Percentiles rank a stretch among this genome's conserved stretches.
phyloP scores from a whole-genome alignment of 2,113 vertebrate species.

The Maccullochella peelii region DNA sequence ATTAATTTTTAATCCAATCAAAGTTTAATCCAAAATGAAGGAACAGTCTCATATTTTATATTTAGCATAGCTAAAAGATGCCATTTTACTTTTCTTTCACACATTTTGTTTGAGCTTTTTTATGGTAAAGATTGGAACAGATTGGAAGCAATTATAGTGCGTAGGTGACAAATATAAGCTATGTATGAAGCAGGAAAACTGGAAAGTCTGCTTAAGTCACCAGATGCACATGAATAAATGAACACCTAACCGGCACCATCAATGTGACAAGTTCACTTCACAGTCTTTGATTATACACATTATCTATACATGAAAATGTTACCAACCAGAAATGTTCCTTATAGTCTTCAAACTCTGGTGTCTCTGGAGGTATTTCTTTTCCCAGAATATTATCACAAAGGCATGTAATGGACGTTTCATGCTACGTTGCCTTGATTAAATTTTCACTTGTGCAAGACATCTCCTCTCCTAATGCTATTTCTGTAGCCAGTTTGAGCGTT shows the following conservation, averaged over 20 bases:
- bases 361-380: conserved; percentile 17
- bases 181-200: neutral
- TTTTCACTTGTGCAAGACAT: conserved; percentile 48
- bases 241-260: neutral
- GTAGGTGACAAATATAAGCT: neutral
- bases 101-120: neutral
- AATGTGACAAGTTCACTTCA: neutral
- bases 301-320: neutral
- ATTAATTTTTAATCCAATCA: conserved; percentile 66
- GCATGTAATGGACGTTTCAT: conserved; percentile 54
- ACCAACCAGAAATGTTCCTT: neutral
- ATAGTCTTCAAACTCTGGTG: neutral
- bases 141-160: neutral
- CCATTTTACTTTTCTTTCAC: conserved; percentile 12
- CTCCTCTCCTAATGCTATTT: conserved; percentile 38
- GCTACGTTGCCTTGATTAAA: conserved; percentile 53
- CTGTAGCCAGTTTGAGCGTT: neutral
- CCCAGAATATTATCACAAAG: conserved; percentile 37
- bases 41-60: conserved; percentile 24
- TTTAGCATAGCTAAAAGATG: conserved; percentile 28
- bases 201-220: neutral
- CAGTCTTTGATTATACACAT: neutral
- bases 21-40: conserved; percentile 59
- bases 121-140: neutral
- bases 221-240: conserved; percentile 27